A percentile compares a stretch with the other conserved stretches of the same genome.
Evolutionary conservation across 2,888 invertebrate genomes (phyloP).

Genomic region (Autographa pulchrina): DNA sequence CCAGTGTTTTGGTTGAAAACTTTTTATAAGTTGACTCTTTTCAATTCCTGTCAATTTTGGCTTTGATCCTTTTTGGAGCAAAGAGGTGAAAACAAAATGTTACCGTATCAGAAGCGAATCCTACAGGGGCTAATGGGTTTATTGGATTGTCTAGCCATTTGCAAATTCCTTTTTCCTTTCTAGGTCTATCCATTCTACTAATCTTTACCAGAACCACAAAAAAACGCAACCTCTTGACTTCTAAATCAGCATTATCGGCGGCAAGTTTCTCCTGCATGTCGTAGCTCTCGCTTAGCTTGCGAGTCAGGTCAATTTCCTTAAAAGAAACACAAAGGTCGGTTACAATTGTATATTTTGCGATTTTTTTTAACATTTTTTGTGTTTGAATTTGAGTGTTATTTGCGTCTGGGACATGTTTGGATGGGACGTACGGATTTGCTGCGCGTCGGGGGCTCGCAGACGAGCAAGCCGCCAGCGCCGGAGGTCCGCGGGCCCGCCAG

Average conservation of each 20-base stretch:
- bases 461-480: conserved; percentile 43
- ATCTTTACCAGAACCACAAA: not conserved
- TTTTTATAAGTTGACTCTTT: not conserved
- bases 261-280: conserved; percentile 92
- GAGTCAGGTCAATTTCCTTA: conserved; percentile 85
- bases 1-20: conserved; percentile 7
- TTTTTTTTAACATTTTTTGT: conserved; percentile 29
- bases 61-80: not conserved
- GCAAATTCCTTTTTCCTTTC: too few relatives aligned
- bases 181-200: too few relatives aligned
- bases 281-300: conserved; percentile 91
- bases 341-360: conserved; percentile 51
- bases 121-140: too few relatives aligned
- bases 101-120: too few relatives aligned
- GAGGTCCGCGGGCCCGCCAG: conserved; percentile 60
- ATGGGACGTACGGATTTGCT: conserved; percentile 83
- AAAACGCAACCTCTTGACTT: conserved; percentile 89
- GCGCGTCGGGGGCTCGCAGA: conserved; percentile 65
- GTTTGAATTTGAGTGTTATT: not conserved
- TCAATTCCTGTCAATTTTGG: not conserved
- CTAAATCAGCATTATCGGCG: conserved; percentile 91
- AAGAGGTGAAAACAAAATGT: too few relatives aligned
- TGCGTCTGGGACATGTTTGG: conserved; percentile 43
- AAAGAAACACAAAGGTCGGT: conserved; percentile 60
- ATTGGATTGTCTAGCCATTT: too few relatives aligned